These are phyloP conservation scores for Bombus ignitus DNA, from an alignment of 1,140 invertebrate species.

Conservation along the genomic window DNA sequence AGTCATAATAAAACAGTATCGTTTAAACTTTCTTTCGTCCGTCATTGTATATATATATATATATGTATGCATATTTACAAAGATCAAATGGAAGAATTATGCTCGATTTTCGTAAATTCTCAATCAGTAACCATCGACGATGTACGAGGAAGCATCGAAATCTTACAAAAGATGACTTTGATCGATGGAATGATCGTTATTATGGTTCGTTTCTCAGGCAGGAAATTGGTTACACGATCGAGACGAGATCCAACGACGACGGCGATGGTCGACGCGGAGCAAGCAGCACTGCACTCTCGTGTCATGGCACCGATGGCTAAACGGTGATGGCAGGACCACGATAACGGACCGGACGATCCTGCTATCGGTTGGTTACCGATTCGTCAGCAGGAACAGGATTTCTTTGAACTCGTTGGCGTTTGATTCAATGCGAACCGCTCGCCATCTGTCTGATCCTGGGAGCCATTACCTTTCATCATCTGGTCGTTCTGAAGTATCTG, in stretches of 20 bases:
- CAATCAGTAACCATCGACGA: background rate
- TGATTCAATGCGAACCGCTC: constrained; percentile 86
- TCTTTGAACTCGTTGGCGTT: constrained; percentile 82
- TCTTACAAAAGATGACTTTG: background rate
- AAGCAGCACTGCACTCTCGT: background rate
- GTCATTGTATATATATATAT: too few relatives aligned
- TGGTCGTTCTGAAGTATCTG: constrained; percentile 89
- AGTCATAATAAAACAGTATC: too few relatives aligned
- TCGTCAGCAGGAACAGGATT: constrained; percentile 87
- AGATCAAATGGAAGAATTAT: background rate
- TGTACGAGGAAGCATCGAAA: background rate
- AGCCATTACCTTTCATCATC: constrained; percentile 85
- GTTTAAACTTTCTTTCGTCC: too few relatives aligned
- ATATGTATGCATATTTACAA: background rate
- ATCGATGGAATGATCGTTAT: background rate
- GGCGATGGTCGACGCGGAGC: background rate
- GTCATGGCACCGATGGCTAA: constrained; percentile 47
- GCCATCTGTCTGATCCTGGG: constrained; percentile 82
- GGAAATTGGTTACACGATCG: background rate
- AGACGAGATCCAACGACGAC: background rate
- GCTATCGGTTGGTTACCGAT: constrained; percentile 42
- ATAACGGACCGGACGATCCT: constrained; percentile 30
- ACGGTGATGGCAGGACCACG: constrained; percentile 28
- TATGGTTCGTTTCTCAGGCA: background rate
- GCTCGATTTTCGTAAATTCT: background rate